Percentiles rank a stretch among this genome's conserved stretches.
These are phyloP conservation scores for Balearica regulorum DNA, from an alignment of 2,797 vertebrate genomes.

Conservation along the genomic window DNA sequence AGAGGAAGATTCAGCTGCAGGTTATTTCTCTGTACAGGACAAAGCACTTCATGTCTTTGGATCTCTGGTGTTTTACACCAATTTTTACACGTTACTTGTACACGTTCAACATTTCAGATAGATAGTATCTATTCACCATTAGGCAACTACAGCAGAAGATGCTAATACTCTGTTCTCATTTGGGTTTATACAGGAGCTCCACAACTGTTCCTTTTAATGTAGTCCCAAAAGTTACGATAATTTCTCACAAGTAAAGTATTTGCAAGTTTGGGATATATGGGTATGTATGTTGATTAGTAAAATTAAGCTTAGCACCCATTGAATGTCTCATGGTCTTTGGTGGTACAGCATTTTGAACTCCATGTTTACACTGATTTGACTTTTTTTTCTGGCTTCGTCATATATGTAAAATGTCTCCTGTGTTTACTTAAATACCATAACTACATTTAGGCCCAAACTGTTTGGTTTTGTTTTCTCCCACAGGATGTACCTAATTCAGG, in stretches of 20 bases:
- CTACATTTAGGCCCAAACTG: background rate
- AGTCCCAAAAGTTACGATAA: background rate
- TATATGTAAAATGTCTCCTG: background rate
- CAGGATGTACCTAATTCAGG: background rate
- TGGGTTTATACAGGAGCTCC: background rate
- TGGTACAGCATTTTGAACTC: background rate
- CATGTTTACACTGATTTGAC: background rate
- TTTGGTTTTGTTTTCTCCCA: conserved; percentile 12
- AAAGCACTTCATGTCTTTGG: background rate
- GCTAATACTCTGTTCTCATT: accelerated
- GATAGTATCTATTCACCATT: background rate
- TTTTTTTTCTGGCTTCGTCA: background rate
- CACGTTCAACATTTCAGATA: too few species aligned
- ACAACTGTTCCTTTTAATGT: background rate
- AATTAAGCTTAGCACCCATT: background rate
- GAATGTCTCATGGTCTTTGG: background rate
- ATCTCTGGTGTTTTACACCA: background rate
- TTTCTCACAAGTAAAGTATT: background rate
- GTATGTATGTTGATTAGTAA: background rate
- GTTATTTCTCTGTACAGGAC: background rate
- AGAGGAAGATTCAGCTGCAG: background rate
- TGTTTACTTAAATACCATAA: background rate
- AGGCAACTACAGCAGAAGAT: background rate
- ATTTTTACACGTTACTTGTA: background rate
- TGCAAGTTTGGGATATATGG: background rate